Conservation (phyloP, 2,113 vertebrate genomes). For the Scartelaos histophorus region DNA sequence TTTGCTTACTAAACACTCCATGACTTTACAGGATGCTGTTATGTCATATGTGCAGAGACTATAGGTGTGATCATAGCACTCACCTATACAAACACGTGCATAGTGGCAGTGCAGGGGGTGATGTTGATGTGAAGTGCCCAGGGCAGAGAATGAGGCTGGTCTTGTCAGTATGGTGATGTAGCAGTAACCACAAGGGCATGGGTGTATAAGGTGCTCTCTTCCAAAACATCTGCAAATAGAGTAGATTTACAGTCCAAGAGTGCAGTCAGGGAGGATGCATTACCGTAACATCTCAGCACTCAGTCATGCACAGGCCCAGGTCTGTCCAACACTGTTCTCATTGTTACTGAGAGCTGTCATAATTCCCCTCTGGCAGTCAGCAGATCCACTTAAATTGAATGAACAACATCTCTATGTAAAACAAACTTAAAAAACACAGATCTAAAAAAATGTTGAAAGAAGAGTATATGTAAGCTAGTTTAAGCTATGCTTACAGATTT, state of each 20-base stretch:
- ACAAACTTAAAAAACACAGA: not conserved
- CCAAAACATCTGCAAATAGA: slow-evolving; percentile 55
- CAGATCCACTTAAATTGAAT: slow-evolving; percentile 29
- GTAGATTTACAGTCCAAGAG: slow-evolving; percentile 51
- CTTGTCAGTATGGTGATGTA: no score
- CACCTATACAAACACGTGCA: slow-evolving; percentile 1
- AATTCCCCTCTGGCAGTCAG: slow-evolving; percentile 42
- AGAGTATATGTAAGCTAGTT: not conserved
- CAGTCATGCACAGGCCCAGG: slow-evolving; percentile 15
- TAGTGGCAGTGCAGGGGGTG: not conserved
- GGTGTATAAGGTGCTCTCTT: slow-evolving; percentile 34
- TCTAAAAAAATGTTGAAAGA: not conserved
- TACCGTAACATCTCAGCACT: slow-evolving; percentile 36
- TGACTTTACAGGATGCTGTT: not conserved
- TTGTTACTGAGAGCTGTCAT: slow-evolving; percentile 44
- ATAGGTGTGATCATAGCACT: no score
- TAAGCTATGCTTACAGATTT: not conserved
- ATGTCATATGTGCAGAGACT: not conserved
- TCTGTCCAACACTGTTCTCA: slow-evolving; percentile 38
- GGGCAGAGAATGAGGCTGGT: slow-evolving; percentile 45
- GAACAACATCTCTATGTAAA: slow-evolving; percentile 7
- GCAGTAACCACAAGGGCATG: slow-evolving; percentile 27
- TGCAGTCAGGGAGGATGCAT: slow-evolving; percentile 38
- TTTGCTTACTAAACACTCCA: not conserved
- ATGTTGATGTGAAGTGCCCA: slow-evolving; percentile 29